Conservation (phyloP, 1,140 invertebrate genomes). For the Muscidifurax raptorellus region DNA sequence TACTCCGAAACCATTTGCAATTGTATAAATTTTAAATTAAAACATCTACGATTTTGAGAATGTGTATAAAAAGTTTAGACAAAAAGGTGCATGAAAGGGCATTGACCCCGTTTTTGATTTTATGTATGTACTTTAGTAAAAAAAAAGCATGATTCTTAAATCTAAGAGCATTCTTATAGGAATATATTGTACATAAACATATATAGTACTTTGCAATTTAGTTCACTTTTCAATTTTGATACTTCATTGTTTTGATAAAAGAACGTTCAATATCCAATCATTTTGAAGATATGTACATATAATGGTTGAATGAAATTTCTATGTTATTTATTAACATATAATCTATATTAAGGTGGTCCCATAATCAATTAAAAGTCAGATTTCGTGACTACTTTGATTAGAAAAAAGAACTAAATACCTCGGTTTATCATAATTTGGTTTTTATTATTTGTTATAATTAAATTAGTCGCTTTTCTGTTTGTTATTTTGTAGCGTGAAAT, state of each 20-base stretch:
- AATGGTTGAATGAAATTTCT: not conserved
- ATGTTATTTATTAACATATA: not conserved
- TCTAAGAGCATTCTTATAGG: not conserved
- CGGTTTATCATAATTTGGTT: no score
- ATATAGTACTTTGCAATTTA: not conserved
- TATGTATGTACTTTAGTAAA: not conserved
- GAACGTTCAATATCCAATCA: not conserved
- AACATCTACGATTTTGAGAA: not conserved
- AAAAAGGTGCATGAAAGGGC: not conserved
- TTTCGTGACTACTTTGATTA: no score
- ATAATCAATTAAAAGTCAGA: no score
- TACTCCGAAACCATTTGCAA: not conserved
- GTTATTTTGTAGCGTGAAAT: no score
- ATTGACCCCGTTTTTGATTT: not conserved
- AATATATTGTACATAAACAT: not conserved
- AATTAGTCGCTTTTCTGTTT: no score
- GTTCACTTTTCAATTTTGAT: not conserved
- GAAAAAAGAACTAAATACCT: no score
- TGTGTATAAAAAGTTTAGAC: not conserved
- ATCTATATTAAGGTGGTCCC: no score
- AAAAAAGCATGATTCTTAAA: not conserved
- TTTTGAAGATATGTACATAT: not conserved
- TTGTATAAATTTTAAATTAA: not conserved
- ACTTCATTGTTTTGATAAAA: not conserved
- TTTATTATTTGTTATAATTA: no score